Base-by-base conservation (phyloP, 1,140 invertebrate species). In the Euura saliciscinereae region DNA sequence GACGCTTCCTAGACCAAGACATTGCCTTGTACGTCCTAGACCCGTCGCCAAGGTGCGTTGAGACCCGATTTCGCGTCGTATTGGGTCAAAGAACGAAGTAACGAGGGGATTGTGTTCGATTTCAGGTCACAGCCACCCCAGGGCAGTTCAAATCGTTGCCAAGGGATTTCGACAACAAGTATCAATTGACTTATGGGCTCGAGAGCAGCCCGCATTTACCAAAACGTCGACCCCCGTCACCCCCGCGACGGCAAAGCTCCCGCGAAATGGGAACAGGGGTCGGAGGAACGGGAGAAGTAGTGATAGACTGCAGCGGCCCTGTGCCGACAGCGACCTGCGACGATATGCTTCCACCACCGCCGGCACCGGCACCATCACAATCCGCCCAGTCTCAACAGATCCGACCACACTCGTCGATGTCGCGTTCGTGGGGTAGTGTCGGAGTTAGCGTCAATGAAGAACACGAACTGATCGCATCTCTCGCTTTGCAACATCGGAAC, bases 1-100 rank as follows among this genome's bases (percentile, higher is more conserved):
- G 44, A 97, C 94, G 3, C 86, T 96, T 73, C 95, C 96, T 0
- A 91, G 96, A 74, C 96, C 96, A 3, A 90, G 95, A 79, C 93
- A 90, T 67, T 87, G 92, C 8, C 88, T 95, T 4, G 93, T 95
- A 10, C 92, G 95, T 79, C 94, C 94, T 3, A 87, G 94, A 73
- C 95, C 95, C n/a, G 92, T 97, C 11, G 95, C 95, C 2, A 96
- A 96, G 88, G 95, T 96, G 78, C 88, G 90, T 51, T 92, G 92
- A 2, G 93, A 91, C 78, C 88, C 90, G 1, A 85, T 85, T n/a
- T 85, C 84, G 80, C 28, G 28, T 28, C 28, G 28, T 28, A 28
- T 28, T 28, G 28, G 28, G 79, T 59, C 80, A 89, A 71, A 81
- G 85, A 75, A 77, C 75, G 45, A 80, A 84, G 0, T 28, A 28